Evolutionary conservation across 1,140 invertebrate species (phyloP), one percentile per base, ranked within the genome.

Genomic region (Leguminivora glycinivorella): DNA sequence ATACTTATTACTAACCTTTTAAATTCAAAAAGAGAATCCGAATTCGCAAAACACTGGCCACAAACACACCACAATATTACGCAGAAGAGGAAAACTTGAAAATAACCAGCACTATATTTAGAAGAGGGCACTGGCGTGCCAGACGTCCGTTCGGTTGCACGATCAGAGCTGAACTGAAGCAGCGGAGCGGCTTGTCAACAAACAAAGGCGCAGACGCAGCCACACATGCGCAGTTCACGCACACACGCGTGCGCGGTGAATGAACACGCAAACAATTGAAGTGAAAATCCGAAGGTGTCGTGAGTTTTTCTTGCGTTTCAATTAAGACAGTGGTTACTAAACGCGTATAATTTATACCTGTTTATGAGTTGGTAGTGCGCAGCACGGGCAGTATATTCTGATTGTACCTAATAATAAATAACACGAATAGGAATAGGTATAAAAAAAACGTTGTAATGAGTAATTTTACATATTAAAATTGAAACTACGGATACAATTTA

Each of bases 101-200:
- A 78, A 73, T 76, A 81, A 84, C 73, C 47, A 77, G 71, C 78
- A 87, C 83, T 82, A 82, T 79, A 82, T 82, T 79, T 83, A 83
- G 75, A 70, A 69, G 73, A n/a, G 58, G 3, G 26, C n/a, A 29
- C 58, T 34, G 6, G 58, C 58, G 25, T 17, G 12, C 25, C 3
- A 73, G 73, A 81, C 85, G 82, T 80, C 80, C 73, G 75, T 6
- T 74, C 14, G 75, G 74, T 56, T 69, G 79, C 71, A 69, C 77
- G 47, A 76, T 82, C 78, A 19, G 17, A 52, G 5, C 47, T 71
- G 75, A 72, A 77, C 83, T 81, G 82, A 78, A 78, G 82, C 34
- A 34, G 75, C 73, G 68, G 75, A 71, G 69, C 70, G 72, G 88
- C 88, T 90, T 90, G 88, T 90, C 88, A 90, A 90, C 88, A 90